Conservation (phyloP, 2,797 vertebrate species). For the Halcyon badia region DNA sequence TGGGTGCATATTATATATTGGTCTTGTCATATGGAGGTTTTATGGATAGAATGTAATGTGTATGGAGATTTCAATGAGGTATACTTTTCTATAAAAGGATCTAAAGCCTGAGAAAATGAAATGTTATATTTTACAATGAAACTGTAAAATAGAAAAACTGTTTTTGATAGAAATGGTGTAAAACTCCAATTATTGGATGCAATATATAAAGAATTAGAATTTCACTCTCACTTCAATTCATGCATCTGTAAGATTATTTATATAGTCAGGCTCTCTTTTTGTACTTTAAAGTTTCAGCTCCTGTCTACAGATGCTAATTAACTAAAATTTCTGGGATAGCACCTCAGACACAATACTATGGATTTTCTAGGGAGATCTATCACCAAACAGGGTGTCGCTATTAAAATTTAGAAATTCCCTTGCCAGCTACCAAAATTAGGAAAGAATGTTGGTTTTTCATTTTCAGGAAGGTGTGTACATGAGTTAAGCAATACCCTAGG, state of each 20-base stretch:
- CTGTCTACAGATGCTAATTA: not conserved
- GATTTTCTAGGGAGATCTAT: not conserved
- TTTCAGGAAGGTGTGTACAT: not conserved
- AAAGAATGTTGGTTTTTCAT: not conserved
- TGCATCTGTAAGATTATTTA: not conserved
- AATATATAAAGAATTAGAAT: slow-evolving; percentile 1
- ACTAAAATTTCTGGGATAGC: not conserved
- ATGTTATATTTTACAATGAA: slow-evolving; percentile 12
- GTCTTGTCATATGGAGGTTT: not conserved
- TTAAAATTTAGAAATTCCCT: not conserved
- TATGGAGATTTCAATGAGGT: not conserved
- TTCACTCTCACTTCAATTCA: not conserved
- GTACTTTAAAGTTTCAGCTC: not conserved
- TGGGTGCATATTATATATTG: not conserved
- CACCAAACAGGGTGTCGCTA: not conserved
- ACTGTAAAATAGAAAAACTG: slow-evolving; percentile 3
- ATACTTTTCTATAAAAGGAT: not conserved
- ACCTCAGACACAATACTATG: not conserved
- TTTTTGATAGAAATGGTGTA: not conserved
- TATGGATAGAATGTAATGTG: not conserved
- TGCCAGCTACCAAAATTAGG: not conserved
- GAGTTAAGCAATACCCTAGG: not conserved
- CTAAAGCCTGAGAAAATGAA: slow-evolving; percentile 11
- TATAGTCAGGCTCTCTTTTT: not conserved
- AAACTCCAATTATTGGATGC: not conserved